A percentile compares a stretch with the other conserved stretches of the same genome.
Evolutionary conservation across 1,140 invertebrate species (phyloP).

Genomic region (Spodoptera frugiperda): DNA sequence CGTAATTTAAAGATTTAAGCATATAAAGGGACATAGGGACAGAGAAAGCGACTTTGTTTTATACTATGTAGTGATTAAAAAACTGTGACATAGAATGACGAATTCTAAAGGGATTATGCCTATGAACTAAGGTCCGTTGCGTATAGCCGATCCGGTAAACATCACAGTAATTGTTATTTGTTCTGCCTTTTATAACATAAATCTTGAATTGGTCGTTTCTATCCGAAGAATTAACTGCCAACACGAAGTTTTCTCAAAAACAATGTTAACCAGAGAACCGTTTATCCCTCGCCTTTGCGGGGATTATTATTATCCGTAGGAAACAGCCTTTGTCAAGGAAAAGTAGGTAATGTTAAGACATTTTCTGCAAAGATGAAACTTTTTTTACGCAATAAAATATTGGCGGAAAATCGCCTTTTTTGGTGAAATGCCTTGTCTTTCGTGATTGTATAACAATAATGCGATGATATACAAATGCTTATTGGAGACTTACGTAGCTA

Average conservation of each 20-base stretch:
- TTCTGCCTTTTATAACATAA: neutral
- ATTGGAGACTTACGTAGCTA: neutral
- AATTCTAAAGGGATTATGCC: too few species aligned
- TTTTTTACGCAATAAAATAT: neutral
- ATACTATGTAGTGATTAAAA: too few species aligned
- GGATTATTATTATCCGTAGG: constrained; percentile 26
- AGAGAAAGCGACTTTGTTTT: too few species aligned
- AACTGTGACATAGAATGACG: neutral
- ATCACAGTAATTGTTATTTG: neutral
- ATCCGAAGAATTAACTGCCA: too few species aligned
- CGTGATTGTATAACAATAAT: neutral
- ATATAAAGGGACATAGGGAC: too few species aligned
- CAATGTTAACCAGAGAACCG: constrained; percentile 22
- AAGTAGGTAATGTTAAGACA: constrained; percentile 24
- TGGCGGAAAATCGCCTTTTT: neutral
- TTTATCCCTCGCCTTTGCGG: constrained; percentile 7
- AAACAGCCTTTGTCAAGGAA: constrained; percentile 25
- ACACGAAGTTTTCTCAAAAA: constrained; percentile 9
- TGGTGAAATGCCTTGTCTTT: neutral
- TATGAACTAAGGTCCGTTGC: too few species aligned
- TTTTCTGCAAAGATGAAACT: constrained; percentile 21
- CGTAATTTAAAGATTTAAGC: too few species aligned
- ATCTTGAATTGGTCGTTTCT: too few species aligned
- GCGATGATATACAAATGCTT: too few species aligned
- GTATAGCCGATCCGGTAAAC: too few species aligned